Percentiles rank a stretch among this genome's conserved stretches.
Conservation (phyloP, 2,113 vertebrate genomes). For the Mobula birostris region DNA sequence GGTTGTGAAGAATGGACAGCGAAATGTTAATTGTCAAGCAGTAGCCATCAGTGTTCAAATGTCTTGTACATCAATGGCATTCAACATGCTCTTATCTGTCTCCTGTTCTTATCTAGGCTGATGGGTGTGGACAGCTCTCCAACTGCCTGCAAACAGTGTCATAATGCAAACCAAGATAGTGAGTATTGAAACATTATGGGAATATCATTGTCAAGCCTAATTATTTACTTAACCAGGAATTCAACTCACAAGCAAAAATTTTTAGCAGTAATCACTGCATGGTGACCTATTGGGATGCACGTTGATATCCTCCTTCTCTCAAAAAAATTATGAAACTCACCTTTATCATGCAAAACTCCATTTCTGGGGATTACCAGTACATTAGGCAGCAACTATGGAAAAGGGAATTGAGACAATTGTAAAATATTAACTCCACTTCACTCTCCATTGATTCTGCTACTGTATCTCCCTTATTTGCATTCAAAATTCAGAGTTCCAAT, state of each 20-base stretch:
- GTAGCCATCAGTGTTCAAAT: not conserved
- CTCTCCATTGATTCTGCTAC: too few relatives aligned
- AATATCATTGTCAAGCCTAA: not conserved
- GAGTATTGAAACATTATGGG: not conserved
- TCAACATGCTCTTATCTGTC: not conserved
- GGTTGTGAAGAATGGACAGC: not conserved
- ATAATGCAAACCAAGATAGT: not conserved
- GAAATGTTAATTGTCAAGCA: not conserved
- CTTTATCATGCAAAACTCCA: not conserved
- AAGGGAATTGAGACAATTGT: too few relatives aligned
- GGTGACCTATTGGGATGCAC: not conserved
- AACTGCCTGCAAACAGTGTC: not conserved
- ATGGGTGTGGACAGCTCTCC: not conserved
- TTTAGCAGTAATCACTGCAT: not conserved
- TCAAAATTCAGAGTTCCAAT: too few relatives aligned
- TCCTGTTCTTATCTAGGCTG: not conserved
- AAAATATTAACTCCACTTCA: too few relatives aligned
- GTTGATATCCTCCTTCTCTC: not conserved
- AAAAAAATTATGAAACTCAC: not conserved
- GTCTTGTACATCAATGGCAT: not conserved
- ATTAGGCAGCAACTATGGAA: too few relatives aligned
- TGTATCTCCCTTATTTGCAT: too few relatives aligned
- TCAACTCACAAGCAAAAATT: not conserved
- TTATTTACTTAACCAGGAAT: not conserved
- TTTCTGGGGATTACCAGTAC: too few relatives aligned